These are phyloP conservation scores for Micromys minutus DNA, from an alignment of 2,113 vertebrate species.

Conservation along the genomic window DNA sequence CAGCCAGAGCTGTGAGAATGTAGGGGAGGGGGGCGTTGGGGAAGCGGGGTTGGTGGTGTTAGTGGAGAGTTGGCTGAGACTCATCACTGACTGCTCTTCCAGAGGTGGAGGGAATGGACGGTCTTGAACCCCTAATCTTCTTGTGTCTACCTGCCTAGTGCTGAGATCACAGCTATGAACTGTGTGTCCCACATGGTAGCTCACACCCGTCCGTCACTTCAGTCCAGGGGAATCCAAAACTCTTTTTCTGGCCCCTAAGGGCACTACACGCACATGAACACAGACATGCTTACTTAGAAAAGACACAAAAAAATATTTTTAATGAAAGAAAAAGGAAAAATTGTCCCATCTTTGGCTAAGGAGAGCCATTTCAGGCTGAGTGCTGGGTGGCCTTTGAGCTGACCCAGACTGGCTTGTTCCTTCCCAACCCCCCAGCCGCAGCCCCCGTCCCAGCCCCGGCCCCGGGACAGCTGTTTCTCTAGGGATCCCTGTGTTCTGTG, in stretches of 20 bases:
- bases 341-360: background rate
- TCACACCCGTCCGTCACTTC: background rate
- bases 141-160: too few relatives aligned
- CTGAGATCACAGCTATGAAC: too few relatives aligned
- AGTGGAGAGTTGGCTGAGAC: background rate
- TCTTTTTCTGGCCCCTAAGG: background rate
- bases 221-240: background rate
- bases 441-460: too few relatives aligned
- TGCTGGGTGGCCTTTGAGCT: background rate
- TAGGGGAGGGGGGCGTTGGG: background rate
- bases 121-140: too few relatives aligned
- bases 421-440: background rate
- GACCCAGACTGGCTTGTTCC: background rate
- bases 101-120: background rate
- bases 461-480: background rate
- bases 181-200: background rate
- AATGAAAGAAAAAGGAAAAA: background rate
- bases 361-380: background rate
- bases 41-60: too few relatives aligned
- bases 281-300: background rate
- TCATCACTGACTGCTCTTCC: background rate
- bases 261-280: too few relatives aligned
- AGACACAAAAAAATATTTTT: background rate
- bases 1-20: background rate
- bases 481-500: background rate